phyloP scores from a whole-genome alignment of 2,888 invertebrate species.

The Siphonodentalium dalli region DNA sequence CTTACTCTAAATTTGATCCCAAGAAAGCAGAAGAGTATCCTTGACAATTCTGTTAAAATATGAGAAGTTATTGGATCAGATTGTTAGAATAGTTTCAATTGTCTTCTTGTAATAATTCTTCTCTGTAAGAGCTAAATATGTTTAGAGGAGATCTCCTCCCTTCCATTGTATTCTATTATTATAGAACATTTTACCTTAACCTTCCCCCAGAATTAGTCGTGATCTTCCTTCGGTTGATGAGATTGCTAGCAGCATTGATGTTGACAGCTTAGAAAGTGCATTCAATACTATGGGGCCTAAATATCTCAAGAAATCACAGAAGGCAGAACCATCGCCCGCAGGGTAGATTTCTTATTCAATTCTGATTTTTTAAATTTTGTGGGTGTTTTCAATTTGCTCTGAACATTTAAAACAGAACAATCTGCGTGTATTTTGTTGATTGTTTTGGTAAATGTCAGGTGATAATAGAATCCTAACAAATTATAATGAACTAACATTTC shows the following conservation, averaged over 20 bases:
- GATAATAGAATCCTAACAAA: too few species aligned
- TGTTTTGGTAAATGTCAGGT: constrained; percentile 32
- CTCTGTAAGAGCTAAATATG: too few species aligned
- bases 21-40: constrained; percentile 74
- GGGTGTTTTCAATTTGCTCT: neutral
- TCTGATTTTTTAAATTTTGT: neutral
- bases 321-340: constrained; percentile 50
- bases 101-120: too few species aligned
- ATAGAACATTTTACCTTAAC: too few species aligned
- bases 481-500: too few species aligned
- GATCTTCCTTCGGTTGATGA: constrained; percentile 74
- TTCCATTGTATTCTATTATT: too few species aligned
- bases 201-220: constrained; percentile 68
- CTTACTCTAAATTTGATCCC: constrained; percentile 81
- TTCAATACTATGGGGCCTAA: constrained; percentile 82
- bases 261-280: constrained; percentile 83
- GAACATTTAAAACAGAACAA: neutral
- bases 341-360: constrained; percentile 32
- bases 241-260: constrained; percentile 72
- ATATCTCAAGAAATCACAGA: constrained; percentile 77
- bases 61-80: too few species aligned
- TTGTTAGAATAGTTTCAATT: too few species aligned
- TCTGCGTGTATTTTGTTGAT: neutral
- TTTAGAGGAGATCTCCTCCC: too few species aligned
- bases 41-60: constrained; percentile 18